These are phyloP conservation scores for Lycaon pictus DNA, from an alignment of 2,113 vertebrate species.

Conservation along the genomic window DNA sequence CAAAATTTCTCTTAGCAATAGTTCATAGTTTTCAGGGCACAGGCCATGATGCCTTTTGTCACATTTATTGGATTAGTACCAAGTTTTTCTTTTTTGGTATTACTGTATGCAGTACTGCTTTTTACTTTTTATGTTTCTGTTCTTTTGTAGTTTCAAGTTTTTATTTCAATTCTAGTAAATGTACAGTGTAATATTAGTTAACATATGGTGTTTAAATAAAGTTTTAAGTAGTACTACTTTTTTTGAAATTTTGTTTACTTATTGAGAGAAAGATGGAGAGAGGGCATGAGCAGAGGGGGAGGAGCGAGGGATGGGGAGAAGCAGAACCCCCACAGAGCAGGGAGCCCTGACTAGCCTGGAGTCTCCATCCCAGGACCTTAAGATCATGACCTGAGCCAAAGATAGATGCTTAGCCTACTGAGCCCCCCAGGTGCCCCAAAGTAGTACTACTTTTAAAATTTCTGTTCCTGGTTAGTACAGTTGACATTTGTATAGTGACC, in stretches of 20 bases:
- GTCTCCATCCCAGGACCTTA: not conserved
- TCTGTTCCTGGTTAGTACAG: not conserved
- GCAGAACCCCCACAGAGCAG: not conserved
- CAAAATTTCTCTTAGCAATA: not conserved
- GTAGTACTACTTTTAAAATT: no score
- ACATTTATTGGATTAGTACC: no score
- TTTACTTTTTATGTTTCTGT: not conserved
- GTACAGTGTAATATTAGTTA: not conserved
- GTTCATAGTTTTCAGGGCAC: not conserved
- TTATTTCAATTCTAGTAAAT: not conserved
- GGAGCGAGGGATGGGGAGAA: not conserved
- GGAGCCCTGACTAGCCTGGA: not conserved
- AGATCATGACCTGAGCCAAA: not conserved
- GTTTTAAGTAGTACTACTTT: not conserved
- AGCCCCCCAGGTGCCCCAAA: no score
- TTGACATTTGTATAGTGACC: not conserved
- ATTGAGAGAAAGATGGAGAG: not conserved
- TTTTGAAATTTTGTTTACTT: not conserved
- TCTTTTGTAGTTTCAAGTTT: not conserved
- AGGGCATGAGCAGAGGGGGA: not conserved
- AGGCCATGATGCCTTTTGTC: not conserved
- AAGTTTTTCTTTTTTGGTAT: not conserved
- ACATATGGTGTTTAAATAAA: no score
- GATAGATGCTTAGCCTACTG: not conserved
- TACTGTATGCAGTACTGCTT: not conserved